phyloP scores from a whole-genome alignment of 2,113 vertebrate genomes.

The Paralichthys olivaceus region DNA sequence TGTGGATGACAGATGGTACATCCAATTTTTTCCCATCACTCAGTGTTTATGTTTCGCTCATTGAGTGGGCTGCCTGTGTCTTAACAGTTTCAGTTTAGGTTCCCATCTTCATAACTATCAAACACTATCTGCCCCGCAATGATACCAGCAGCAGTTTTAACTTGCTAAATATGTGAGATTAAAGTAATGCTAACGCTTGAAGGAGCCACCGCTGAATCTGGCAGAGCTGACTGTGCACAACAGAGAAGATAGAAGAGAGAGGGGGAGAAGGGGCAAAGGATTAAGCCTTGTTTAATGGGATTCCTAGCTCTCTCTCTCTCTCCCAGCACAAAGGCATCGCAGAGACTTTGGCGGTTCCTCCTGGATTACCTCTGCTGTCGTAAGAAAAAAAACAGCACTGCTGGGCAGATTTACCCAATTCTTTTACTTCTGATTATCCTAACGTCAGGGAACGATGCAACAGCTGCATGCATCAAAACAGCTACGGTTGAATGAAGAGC shows the following conservation, averaged over 20 bases:
- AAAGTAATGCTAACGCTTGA: conserved; percentile 45
- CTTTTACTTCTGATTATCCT: conserved; percentile 35
- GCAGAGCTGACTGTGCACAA: conserved; percentile 50
- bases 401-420: conserved; percentile 50
- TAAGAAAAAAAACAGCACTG: conserved; percentile 25
- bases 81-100: conserved; percentile 13
- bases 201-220: conserved; percentile 14
- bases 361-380: conserved; percentile 51
- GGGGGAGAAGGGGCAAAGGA: conserved; percentile 50
- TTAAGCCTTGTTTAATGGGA: conserved; percentile 71
- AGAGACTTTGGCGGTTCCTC: conserved; percentile 43
- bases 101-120: conserved; percentile 30
- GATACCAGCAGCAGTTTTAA: conserved; percentile 30
- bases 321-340: conserved; percentile 59
- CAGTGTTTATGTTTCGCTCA: conserved; percentile 1
- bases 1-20: conserved; percentile 31
- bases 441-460: conserved; percentile 8
- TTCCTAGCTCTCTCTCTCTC: conserved; percentile 62
- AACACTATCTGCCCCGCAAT: conserved; percentile 19
- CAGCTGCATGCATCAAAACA: conserved; percentile 43
- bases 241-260: conserved; percentile 33
- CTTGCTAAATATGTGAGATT: conserved; percentile 46
- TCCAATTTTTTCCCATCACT: neutral
- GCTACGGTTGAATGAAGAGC: conserved; percentile 26
- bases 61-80: conserved; percentile 16